phyloP scores from a whole-genome alignment of 1,140 invertebrate genomes.

The Conus ventricosus region DNA sequence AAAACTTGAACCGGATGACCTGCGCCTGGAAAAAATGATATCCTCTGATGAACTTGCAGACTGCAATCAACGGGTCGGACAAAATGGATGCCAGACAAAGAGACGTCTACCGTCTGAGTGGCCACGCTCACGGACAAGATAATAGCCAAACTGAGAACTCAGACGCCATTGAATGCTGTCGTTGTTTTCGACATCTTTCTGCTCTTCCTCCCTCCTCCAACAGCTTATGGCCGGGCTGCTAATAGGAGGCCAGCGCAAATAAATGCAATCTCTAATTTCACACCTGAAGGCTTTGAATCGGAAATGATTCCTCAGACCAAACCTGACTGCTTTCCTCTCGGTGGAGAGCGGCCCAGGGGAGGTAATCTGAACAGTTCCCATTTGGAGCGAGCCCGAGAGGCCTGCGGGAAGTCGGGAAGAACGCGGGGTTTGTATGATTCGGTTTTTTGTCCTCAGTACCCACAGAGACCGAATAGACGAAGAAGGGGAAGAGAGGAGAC shows the following conservation, averaged over 20 bases:
- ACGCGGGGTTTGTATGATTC: not conserved
- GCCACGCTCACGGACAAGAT: not conserved
- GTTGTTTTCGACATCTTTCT: conserved; percentile 1
- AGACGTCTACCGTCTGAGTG: not conserved
- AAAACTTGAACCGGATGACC: too few species aligned
- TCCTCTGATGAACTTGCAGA: too few species aligned
- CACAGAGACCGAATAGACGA: not conserved
- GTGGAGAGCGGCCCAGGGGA: conserved; percentile 20
- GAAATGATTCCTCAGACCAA: conserved; percentile 29
- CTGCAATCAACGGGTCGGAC: too few species aligned
- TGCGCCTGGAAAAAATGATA: too few species aligned
- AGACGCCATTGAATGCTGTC: not conserved
- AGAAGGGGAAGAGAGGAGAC: not conserved
- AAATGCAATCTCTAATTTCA: conserved; percentile 34
- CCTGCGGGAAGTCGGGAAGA: not conserved
- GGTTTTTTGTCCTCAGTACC: not conserved
- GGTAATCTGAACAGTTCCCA: conserved; percentile 25
- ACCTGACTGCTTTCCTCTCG: not conserved
- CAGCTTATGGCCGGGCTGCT: not conserved
- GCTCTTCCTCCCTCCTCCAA: not conserved
- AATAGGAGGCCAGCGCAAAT: conserved; percentile 28
- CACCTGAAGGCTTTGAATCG: conserved; percentile 29
- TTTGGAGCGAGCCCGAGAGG: not conserved
- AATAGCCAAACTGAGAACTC: not conserved
- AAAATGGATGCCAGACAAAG: too few species aligned